These are phyloP conservation scores for Spilogale gracilis DNA, from an alignment of 2,113 vertebrate species.

Conservation along the genomic window DNA sequence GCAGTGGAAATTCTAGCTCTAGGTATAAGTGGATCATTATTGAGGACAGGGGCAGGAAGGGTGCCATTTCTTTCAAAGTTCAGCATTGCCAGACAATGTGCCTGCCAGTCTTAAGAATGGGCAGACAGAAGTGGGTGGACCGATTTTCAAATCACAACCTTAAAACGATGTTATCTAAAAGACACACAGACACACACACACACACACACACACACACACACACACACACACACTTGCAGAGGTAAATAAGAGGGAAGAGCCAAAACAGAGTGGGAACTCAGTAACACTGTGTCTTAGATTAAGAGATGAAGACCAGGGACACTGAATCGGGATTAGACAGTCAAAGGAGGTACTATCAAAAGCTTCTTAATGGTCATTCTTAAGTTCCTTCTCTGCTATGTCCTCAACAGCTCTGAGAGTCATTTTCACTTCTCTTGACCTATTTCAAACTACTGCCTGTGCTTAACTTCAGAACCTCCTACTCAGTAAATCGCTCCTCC, in stretches of 20 bases:
- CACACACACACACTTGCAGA: background rate
- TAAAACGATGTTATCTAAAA: background rate
- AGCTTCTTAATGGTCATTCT: slow-evolving; percentile 11
- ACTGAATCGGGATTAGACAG: slow-evolving; percentile 21
- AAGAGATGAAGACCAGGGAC: background rate
- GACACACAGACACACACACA: background rate
- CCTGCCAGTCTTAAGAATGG: background rate
- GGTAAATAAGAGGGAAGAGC: slow-evolving; percentile 31
- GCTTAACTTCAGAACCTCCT: slow-evolving; percentile 73
- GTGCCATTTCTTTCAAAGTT: background rate
- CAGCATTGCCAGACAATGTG: background rate
- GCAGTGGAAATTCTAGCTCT: background rate
- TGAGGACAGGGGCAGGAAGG: background rate
- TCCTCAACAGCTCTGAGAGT: slow-evolving; percentile 67
- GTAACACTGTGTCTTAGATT: slow-evolving; percentile 13
- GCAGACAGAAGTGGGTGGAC: background rate
- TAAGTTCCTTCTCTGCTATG: slow-evolving; percentile 20
- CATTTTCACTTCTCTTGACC: slow-evolving; percentile 70
- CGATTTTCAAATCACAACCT: background rate
- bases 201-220: background rate
- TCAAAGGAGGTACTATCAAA: slow-evolving; percentile 16
- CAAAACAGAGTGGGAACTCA: slow-evolving; percentile 22
- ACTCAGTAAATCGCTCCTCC: slow-evolving; percentile 12
- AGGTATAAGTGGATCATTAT: background rate
- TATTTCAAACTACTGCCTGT: slow-evolving; percentile 65